phyloP scores from a whole-genome alignment of 1,140 invertebrate genomes.

The Magallana ariakensis region DNA sequence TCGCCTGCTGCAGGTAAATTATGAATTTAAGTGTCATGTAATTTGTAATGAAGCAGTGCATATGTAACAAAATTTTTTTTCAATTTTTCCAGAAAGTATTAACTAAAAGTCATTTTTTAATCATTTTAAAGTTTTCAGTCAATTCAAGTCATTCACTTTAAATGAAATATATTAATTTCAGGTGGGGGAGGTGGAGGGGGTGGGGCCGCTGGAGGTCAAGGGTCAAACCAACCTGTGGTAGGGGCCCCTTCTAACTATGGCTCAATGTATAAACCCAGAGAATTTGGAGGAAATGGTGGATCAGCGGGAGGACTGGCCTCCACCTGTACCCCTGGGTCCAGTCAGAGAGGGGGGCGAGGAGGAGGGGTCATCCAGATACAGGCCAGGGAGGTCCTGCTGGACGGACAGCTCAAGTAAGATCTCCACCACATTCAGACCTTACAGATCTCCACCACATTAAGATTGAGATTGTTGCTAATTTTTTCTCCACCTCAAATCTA shows the following conservation, averaged over 20 bases:
- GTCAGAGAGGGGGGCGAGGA: conserved; percentile 61
- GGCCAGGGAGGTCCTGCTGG: conserved; percentile 54
- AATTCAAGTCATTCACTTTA: too few species aligned
- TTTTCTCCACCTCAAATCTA: too few species aligned
- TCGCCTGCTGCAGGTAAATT: conserved; percentile 65
- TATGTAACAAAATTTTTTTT: too few species aligned
- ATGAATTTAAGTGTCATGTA: background rate
- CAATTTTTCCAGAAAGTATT: too few species aligned
- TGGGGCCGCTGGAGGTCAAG: conserved; percentile 71
- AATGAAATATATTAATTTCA: conserved; percentile 20
- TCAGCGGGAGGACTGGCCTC: conserved; percentile 59
- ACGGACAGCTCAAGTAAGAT: conserved; percentile 56
- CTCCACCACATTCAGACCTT: too few species aligned
- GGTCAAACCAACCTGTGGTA: conserved; percentile 57
- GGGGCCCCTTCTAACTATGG: conserved; percentile 66
- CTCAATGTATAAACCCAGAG: conserved; percentile 65
- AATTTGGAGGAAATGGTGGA: conserved; percentile 70
- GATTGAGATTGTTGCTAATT: too few species aligned
- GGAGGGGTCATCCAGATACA: conserved; percentile 69
- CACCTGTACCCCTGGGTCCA: conserved; percentile 58
- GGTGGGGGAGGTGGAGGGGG: conserved; percentile 71
- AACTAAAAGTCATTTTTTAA: too few species aligned
- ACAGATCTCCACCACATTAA: too few species aligned
- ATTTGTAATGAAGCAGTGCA: background rate
- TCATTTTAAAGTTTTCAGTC: too few species aligned